Percentiles rank a stretch among this genome's conserved stretches.
These are phyloP conservation scores for Gobio occitaniae DNA, from an alignment of 2,797 vertebrate species.

Conservation along the genomic window DNA sequence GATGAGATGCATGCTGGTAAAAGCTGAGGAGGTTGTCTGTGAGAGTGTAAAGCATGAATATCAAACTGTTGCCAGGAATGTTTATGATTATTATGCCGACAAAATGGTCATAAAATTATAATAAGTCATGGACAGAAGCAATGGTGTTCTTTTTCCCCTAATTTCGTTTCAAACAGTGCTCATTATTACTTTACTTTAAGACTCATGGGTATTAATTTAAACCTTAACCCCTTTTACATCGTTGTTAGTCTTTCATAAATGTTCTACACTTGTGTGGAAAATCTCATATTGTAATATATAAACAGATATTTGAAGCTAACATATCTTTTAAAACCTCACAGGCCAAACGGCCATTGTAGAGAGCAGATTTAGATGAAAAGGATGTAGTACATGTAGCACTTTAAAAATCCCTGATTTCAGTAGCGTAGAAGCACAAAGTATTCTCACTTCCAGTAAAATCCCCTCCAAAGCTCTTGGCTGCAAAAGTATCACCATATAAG, in stretches of 20 bases:
- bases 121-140: not conserved
- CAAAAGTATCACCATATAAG: constrained; percentile 43
- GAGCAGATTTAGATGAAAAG: constrained; percentile 17
- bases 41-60: constrained; percentile 1
- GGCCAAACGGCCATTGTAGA: not conserved
- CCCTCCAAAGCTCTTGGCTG: constrained; percentile 22
- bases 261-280: not conserved
- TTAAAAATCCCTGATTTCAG: constrained; percentile 15
- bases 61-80: not conserved
- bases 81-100: constrained; percentile 28
- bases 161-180: not conserved
- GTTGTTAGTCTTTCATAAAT: not conserved
- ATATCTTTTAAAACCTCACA: constrained; percentile 5
- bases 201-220: constrained; percentile 4
- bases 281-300: not conserved
- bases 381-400: not conserved
- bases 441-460: constrained; percentile 32
- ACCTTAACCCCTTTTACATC: constrained; percentile 8
- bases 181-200: constrained; percentile 10
- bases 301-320: not conserved
- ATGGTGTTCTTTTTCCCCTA: not conserved
- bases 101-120: constrained; percentile 12
- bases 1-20: constrained; percentile 13
- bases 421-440: constrained; percentile 8
- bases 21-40: constrained; percentile 24